phyloP scores from a whole-genome alignment of 2,113 vertebrate species.

The Gnathonemus echidnorhynchus region DNA sequence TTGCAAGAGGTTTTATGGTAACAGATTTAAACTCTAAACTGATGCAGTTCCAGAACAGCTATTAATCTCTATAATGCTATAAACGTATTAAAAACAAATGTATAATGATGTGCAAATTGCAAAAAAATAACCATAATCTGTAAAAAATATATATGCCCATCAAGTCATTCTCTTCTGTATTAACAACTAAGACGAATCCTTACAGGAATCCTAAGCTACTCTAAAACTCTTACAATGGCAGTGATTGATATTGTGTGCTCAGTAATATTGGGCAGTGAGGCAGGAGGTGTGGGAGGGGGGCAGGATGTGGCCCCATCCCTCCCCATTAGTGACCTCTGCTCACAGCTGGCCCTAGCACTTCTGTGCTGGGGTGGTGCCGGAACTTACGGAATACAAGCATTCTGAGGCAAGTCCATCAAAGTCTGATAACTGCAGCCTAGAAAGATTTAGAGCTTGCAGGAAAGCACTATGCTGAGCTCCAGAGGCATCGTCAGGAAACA shows the following conservation, averaged over 20 bases:
- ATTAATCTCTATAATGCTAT: background rate
- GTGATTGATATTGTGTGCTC: background rate
- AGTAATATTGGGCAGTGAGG: background rate
- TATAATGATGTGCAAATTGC: background rate
- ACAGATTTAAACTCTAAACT: background rate
- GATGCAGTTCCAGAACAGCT: background rate
- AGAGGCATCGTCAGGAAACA: background rate
- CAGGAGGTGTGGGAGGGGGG: background rate
- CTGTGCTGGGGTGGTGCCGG: background rate
- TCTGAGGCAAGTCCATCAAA: background rate
- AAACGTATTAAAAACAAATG: background rate
- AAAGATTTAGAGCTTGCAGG: background rate
- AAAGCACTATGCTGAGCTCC: background rate
- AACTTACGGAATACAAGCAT: background rate
- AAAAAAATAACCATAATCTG: background rate
- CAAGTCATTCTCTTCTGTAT: background rate
- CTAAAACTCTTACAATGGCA: background rate
- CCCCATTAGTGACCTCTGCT: conserved; percentile 8
- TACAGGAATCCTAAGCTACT: background rate
- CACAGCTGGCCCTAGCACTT: background rate
- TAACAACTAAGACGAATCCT: background rate
- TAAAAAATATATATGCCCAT: background rate
- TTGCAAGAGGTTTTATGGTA: background rate
- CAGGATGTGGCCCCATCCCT: background rate
- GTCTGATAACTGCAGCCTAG: background rate